A percentile compares a stretch with the other conserved stretches of the same genome.
These are phyloP conservation scores for Idaea biselata DNA, from an alignment of 2,888 invertebrate species.

Conservation along the genomic window DNA sequence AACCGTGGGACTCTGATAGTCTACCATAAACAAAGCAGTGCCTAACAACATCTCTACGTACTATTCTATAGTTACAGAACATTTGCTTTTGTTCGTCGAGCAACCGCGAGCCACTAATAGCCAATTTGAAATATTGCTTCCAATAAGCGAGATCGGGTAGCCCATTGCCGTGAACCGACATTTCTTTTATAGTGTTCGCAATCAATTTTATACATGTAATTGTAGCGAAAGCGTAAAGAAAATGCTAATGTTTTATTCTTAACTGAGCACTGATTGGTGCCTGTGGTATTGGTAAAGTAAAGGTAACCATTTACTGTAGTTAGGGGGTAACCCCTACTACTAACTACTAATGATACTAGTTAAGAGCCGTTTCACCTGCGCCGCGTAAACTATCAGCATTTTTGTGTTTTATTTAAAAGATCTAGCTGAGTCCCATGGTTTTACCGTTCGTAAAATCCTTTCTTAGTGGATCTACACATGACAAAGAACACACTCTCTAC, in stretches of 20 bases:
- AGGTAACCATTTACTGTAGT: neutral
- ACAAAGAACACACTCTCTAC: no score
- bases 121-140: conserved; percentile 48
- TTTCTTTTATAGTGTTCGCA: conserved; percentile 48
- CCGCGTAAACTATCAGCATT: no score
- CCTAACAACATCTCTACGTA: no score
- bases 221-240: conserved; percentile 55
- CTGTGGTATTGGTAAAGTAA: conserved; percentile 1
- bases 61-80: conserved; percentile 26
- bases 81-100: conserved; percentile 40
- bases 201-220: conserved; percentile 56
- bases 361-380: no score
- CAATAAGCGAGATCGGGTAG: conserved; percentile 43
- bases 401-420: no score
- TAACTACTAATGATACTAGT: no score
- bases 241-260: conserved; percentile 15
- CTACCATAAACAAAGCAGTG: no score
- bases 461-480: no score
- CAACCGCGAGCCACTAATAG: conserved; percentile 36
- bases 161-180: conserved; percentile 42
- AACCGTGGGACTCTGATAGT: no score
- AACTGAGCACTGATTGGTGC: conserved; percentile 11
- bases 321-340: no score
- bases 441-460: no score
- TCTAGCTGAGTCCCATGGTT: no score